Conservation (phyloP, 2,113 vertebrate species). For the Apodemus speciosus region DNA sequence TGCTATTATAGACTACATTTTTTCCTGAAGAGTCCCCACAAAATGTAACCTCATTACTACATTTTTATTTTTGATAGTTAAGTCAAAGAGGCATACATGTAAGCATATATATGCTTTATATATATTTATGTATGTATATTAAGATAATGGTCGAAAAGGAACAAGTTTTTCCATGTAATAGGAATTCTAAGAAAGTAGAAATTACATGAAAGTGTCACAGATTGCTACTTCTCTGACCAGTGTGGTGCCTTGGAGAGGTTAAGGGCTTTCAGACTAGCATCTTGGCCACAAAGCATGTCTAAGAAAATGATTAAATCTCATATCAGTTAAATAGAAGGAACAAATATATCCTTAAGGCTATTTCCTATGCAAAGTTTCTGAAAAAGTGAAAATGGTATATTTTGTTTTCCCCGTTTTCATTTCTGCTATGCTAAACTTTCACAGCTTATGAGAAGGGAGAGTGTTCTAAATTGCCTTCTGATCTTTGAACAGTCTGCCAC, state of each 20-base stretch:
- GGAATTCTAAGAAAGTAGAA: not conserved
- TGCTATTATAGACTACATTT: not conserved
- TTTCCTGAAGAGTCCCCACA: not conserved
- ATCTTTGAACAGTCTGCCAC: no score
- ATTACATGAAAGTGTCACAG: not conserved
- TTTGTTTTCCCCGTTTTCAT: not conserved
- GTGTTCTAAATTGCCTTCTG: not conserved
- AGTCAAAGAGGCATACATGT: not conserved
- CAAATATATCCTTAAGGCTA: not conserved
- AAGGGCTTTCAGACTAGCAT: not conserved
- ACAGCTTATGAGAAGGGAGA: not conserved
- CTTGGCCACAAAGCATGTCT: not conserved
- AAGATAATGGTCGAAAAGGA: not conserved
- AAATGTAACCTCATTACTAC: not conserved
- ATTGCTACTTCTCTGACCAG: not conserved
- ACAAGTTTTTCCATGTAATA: not conserved
- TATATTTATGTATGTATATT: no score
- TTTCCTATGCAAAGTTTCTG: not conserved
- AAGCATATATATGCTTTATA: not conserved
- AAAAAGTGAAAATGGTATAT: not conserved
- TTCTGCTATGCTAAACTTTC: not conserved
- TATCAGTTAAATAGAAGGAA: not conserved
- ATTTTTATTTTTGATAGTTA: not conserved
- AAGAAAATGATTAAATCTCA: not conserved
- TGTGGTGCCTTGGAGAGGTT: not conserved